phyloP scores from a whole-genome alignment of 1,140 invertebrate species.

The Doryteuthis pealeii region DNA sequence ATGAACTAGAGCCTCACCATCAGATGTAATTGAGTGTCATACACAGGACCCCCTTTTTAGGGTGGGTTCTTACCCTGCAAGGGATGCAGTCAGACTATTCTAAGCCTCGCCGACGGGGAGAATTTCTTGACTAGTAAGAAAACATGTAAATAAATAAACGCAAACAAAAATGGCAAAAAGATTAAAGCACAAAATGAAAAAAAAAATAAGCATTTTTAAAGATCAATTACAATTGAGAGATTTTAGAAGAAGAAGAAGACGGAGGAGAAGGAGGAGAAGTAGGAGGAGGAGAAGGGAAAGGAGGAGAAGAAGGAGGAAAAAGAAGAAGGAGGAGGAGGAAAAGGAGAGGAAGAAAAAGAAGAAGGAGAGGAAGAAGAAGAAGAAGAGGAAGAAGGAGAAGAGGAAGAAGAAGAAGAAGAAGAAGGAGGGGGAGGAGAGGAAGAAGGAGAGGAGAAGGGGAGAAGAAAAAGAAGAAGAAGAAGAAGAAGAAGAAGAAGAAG shows the following conservation, averaged over 20 bases:
- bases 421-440: conserved; percentile 64
- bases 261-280: no score
- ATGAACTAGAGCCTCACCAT: no score
- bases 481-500: conserved; percentile 85
- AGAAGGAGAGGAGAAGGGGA: conserved; percentile 80
- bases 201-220: conserved; percentile 83
- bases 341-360: conserved; percentile 76
- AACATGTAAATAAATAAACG: no score
- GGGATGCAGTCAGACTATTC: no score
- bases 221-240: conserved; percentile 82
- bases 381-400: conserved; percentile 99
- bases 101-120: no score
- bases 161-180: no score
- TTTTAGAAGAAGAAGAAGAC: no score
- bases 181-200: no score
- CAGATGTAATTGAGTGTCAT: no score
- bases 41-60: no score
- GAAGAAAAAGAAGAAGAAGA: conserved; percentile 64
- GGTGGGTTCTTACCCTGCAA: no score
- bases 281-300: conserved; percentile 80
- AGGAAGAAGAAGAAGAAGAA: conserved; percentile 68
- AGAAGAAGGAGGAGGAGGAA: conserved; percentile 69
- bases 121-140: no score
- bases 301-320: conserved; percentile 74
- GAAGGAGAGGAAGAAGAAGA: conserved; percentile 88